These are phyloP conservation scores for Erethizon dorsatum DNA, from an alignment of 2,797 vertebrate genomes.

Conservation along the genomic window DNA sequence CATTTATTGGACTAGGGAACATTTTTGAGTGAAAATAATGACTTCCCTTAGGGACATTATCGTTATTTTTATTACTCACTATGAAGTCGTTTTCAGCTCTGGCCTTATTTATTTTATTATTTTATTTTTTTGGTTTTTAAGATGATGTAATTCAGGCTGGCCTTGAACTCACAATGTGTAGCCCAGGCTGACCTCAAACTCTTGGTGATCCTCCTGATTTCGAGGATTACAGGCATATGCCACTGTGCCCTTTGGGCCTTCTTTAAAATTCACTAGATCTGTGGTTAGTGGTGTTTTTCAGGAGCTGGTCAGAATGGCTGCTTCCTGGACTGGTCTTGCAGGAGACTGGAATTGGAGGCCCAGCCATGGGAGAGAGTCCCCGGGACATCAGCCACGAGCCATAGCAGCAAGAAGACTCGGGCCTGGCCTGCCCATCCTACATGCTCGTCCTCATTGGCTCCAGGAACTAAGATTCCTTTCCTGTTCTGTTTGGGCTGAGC, in stretches of 20 bases:
- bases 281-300: slow-evolving; percentile 50
- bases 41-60: slow-evolving; percentile 24
- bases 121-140: not conserved
- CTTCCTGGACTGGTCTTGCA: not conserved
- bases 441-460: not conserved
- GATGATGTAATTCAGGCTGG: not conserved
- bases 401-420: not conserved
- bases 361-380: not conserved
- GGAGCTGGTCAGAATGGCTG: not conserved
- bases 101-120: slow-evolving; percentile 2
- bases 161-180: not conserved
- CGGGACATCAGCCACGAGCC: not conserved
- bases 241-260: not conserved
- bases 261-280: slow-evolving; percentile 27
- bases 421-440: not conserved
- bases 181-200: not conserved
- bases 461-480: slow-evolving; percentile 31
- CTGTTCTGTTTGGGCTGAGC: slow-evolving; percentile 14
- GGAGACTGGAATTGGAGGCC: slow-evolving; percentile 3
- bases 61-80: slow-evolving; percentile 48
- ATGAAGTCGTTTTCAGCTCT: not conserved
- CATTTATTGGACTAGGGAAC: not conserved
- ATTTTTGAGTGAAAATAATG: slow-evolving; percentile 41
- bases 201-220: not conserved
- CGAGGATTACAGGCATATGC: not conserved